Evolutionary conservation across 2,888 invertebrate species (phyloP), one percentile per base, ranked within the genome.

Genomic region (Germaria angustata): DNA sequence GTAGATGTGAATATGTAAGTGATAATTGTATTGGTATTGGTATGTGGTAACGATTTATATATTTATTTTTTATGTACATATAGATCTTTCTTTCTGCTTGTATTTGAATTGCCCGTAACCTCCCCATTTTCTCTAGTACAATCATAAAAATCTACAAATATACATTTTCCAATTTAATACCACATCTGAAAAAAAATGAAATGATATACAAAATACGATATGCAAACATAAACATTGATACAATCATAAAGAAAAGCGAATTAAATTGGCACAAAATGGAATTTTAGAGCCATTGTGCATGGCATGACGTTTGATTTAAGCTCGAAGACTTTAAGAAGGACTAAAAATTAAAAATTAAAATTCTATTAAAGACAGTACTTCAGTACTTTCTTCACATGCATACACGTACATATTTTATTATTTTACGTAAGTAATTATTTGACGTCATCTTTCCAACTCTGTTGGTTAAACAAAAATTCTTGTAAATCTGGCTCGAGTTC

Each of bases 1-100:
- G 8, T 34, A 20, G 6, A 28, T 63, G 28, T 20, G 55, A 49
- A 65, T 71, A 55, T 59, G 44, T 22, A 53, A 61, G 55, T 66
- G 79, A 73, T 79, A 75, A 71, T 79, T 63, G 75, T 75, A 53
- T 65, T 79, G 77, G 69, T 71, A 59, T 59, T 79, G 72, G 77
- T 79, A 71, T 82, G 75, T 79, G 81, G 78, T 82, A 78, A 75
- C 73, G 65, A 71, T 82, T 82, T 75, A 79, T 79, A 78, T 81
- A 75, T 78, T 61, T 72, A 72, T 51, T 22, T 77, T 57, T 69
- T 69, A 57, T 61, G 41, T 59, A 51, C 17, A 41, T 51, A 13
- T 13, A 28, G 3, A 28, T 41, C 22, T 61, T 68, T 65, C 15
- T 28, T 17, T 20, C n/a, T n/a, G 36, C 20, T 63, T 57, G 49